Evolutionary conservation across 1,140 invertebrate genomes (phyloP).

Genomic region (Macrotrachela quadricornifera): DNA sequence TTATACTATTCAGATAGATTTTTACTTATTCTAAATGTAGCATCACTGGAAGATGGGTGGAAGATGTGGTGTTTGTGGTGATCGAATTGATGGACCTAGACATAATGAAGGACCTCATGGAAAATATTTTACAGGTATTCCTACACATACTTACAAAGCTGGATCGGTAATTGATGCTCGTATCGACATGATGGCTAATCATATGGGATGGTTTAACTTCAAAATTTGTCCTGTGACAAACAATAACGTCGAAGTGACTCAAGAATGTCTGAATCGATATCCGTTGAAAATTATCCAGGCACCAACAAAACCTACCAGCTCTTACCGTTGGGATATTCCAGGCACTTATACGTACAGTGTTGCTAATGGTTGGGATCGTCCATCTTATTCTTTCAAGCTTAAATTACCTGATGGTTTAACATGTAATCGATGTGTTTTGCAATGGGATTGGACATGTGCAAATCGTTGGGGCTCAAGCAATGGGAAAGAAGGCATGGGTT

Average conservation of each 20-base stretch:
- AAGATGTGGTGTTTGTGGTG: slow-evolving; percentile 32
- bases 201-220: slow-evolving; percentile 18
- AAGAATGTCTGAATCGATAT: slow-evolving; percentile 13
- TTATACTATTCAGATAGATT: no score
- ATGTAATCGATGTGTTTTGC: slow-evolving; percentile 61
- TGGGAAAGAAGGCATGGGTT: no score
- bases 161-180: slow-evolving; percentile 15
- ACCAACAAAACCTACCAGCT: no score
- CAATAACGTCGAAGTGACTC: slow-evolving; percentile 12
- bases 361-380: no score
- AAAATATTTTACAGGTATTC: no score
- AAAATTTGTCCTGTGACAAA: slow-evolving; percentile 36
- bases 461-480: slow-evolving; percentile 13
- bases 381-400: no score
- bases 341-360: no score
- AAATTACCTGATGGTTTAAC: slow-evolving; percentile 51
- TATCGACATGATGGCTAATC: slow-evolving; percentile 17
- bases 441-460: slow-evolving; percentile 74
- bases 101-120: no score
- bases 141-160: slow-evolving; percentile 10
- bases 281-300: not conserved
- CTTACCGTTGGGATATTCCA: no score
- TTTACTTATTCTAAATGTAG: no score
- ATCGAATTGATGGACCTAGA: no score
- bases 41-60: slow-evolving; percentile 21